phyloP scores from a whole-genome alignment of 35 echinoderm and acorn worm species.

The Amphiura filiformis region DNA sequence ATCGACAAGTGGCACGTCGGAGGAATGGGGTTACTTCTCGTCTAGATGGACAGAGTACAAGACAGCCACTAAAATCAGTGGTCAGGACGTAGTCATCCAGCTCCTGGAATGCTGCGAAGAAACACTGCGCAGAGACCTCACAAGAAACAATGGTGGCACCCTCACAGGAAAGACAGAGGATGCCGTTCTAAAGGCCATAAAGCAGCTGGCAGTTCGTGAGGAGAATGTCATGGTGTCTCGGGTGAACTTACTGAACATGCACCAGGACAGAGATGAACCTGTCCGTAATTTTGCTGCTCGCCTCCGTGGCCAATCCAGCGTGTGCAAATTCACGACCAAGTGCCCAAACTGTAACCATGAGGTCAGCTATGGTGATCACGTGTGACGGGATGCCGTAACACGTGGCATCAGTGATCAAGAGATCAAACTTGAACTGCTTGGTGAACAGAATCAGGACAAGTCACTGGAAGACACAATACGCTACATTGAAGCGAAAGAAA shows the following conservation, averaged over 20 bases:
- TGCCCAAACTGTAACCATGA: constrained; percentile 14
- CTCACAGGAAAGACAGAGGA: constrained; percentile 24
- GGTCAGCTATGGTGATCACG: constrained; percentile 28
- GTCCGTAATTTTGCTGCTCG: constrained; percentile 31
- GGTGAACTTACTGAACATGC: constrained; percentile 34
- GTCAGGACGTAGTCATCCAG: constrained; percentile 30
- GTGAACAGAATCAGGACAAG: constrained; percentile 28
- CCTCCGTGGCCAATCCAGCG: constrained; percentile 19
- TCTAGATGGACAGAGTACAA: constrained; percentile 58
- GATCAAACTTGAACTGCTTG: constrained; percentile 36
- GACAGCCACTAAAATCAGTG: constrained; percentile 50
- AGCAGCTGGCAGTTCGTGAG: constrained; percentile 34
- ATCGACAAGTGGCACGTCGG: constrained; percentile 21
- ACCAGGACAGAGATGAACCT: constrained; percentile 45
- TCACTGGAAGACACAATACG: constrained; percentile 25
- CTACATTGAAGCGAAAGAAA: constrained; percentile 44
- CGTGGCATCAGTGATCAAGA: constrained; percentile 41
- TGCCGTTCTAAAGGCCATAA: constrained; percentile 25
- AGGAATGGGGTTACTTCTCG: constrained; percentile 59
- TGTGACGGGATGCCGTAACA: constrained; percentile 30
- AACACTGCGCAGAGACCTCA: constrained; percentile 39
- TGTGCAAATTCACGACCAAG: constrained; percentile 23
- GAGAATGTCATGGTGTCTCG: constrained; percentile 53
- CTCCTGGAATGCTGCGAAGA: constrained; percentile 56
- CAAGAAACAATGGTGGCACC: constrained; percentile 19